Base-by-base conservation (phyloP, 2,888 invertebrate species). In the Physocephala rufipes region DNA sequence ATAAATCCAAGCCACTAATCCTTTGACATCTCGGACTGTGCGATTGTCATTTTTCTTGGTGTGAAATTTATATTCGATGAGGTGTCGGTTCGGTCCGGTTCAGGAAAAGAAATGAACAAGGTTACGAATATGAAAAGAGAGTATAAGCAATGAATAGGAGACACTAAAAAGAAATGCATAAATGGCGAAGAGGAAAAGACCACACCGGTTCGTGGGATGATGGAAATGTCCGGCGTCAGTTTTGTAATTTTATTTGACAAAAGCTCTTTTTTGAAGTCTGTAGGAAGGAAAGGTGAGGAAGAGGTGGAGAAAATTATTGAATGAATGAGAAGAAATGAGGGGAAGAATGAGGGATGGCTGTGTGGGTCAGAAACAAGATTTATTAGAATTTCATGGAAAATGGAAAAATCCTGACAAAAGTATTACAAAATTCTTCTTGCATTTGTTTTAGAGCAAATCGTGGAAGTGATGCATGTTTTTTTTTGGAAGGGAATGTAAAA, bases 1-100 rank as follows among this genome's bases (percentile, higher is more conserved):
- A 76, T 75, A 76, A 76, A 76, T 76, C 72, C 72, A 53, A 64
- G 64, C 70, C 73, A 71, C 73, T 76, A 75, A 76, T 76, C 76
- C 76, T 74, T 76, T 76, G 75, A 72, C 70, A 75, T 71, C 72
- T 36, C 36, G 73, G 36, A 68, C 49, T 68, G 68, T 68, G 62
- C 49, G 62, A 68, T 43, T 68, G 68, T 68, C 68, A 68, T 62
- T 45, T 68, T 68, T 68, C 51, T 21, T 28, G 49, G 36, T 16
- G 21, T 4, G 49, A 62, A 68, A 68, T 68, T 68, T 68, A 68
- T 68, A 61, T 61, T n/a, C 28, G n/a, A 47, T 45, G 49, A 51
- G 28, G 49, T 61, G 24, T 49, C 30, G 13, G 49, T n/a, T 12
- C 15, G 26, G 21, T 15, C 15, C 26, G 24, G n/a, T n/a, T n/a